Evolutionary conservation across 2,888 invertebrate genomes (phyloP).

Genomic region (Andricus quercusramuli): DNA sequence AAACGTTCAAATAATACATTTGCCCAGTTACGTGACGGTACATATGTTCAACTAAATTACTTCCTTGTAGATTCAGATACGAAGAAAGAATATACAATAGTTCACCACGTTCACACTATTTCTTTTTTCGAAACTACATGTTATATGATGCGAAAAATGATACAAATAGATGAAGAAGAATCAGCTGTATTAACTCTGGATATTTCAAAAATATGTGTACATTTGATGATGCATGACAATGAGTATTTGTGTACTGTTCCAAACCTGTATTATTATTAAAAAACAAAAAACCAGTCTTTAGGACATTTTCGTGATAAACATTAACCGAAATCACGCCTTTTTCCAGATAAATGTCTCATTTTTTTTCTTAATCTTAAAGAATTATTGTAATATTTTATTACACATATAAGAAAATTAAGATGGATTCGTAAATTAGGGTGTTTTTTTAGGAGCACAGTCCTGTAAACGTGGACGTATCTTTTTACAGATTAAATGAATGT

Average conservation of each 20-base stretch:
- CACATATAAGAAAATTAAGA: too few relatives aligned
- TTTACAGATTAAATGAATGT: too few relatives aligned
- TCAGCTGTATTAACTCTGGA: background rate
- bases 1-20: background rate
- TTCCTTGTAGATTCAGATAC: background rate
- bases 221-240: background rate
- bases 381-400: too few relatives aligned
- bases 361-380: too few relatives aligned
- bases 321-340: too few relatives aligned
- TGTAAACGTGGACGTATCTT: too few relatives aligned
- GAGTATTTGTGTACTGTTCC: background rate
- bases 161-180: background rate
- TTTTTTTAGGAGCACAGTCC: too few relatives aligned
- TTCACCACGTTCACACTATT: background rate
- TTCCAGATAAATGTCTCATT: too few relatives aligned
- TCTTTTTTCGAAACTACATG: background rate
- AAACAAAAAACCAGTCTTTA: too few relatives aligned
- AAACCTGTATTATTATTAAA: background rate
- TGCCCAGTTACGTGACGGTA: background rate
- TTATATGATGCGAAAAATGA: background rate
- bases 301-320: too few relatives aligned
- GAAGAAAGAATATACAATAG: conserved; percentile 1
- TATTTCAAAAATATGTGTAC: background rate
- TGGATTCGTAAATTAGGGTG: too few relatives aligned
- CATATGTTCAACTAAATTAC: background rate